Base-by-base conservation (phyloP, 1,140 invertebrate genomes). In the Drosophila nasuta region DNA sequence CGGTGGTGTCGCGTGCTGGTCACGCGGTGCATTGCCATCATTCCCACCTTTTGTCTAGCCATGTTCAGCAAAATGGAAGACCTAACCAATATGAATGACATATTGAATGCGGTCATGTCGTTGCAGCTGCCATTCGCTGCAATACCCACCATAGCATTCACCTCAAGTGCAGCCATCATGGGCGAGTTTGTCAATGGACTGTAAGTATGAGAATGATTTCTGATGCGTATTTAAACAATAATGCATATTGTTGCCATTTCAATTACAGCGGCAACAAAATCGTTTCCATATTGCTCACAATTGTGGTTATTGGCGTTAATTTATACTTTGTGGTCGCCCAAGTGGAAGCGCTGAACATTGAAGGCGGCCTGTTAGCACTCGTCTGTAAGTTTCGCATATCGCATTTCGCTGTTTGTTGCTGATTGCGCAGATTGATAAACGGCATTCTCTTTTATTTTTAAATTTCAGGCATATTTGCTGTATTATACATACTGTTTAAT, bases 51-150 rank as follows among this genome's bases (percentile, higher is more conserved):
- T 67, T 94, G 85, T 15, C 77, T 93, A 57, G 96, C 97, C 1
- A 95, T 96, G 74, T 97, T 94, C 74, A 94, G 94, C 54, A 93
- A 96, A 57, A 96, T 98, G 77, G 91, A 95, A 15, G 94, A 97
- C 75, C 92, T 98, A 43, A 97, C 96, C 17, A 93, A 93, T 13
- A 96, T 98, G 95, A 98, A 98, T 91, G 97, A 98, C 91, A 93
- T 97, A n/a, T 93, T 98, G 1, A 98, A 98, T 93, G 97, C 97
- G 1, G 94, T 98, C 3, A 98, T 98, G 97, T 96, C 95, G 70
- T 93, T 98, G 1, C 97, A 98, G 83, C 90, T 97, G 65, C 96
- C 96, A 2, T 97, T 97, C 90, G 96, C 98, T 11, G 94, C 97
- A 6, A 93, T 98, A 64, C 97, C 98, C 13, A 96, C 97, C 0